These are phyloP conservation scores for Plodia interpunctella DNA, from an alignment of 1,140 invertebrate species.

Conservation along the genomic window DNA sequence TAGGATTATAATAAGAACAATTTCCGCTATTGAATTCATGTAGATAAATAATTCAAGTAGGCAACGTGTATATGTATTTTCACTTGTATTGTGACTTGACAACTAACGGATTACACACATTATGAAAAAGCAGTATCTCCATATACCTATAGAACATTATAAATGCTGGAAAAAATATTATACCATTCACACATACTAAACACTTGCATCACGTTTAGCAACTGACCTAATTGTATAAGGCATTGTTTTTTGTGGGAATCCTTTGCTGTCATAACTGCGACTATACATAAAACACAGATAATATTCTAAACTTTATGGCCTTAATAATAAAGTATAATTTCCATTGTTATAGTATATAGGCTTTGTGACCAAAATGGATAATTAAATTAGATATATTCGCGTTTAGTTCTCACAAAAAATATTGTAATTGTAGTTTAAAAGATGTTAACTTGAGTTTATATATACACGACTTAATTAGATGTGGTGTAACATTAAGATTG, in stretches of 20 bases:
- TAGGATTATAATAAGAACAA: no score
- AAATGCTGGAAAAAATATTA: background rate
- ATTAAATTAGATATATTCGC: background rate
- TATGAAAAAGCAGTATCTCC: no score
- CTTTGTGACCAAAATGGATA: background rate
- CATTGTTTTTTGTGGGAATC: conserved; percentile 11
- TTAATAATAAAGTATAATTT: background rate
- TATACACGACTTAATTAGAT: background rate
- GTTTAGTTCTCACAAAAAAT: background rate
- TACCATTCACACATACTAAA: conserved; percentile 3
- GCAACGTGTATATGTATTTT: no score
- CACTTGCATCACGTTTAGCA: background rate
- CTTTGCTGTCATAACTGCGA: background rate
- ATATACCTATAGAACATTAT: background rate
- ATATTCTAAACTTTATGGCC: background rate
- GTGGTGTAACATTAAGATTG: no score
- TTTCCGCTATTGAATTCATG: no score
- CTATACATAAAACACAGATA: background rate
- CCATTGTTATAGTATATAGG: background rate
- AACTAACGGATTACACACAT: no score
- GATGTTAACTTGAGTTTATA: background rate
- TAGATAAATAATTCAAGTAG: no score
- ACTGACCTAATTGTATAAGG: background rate
- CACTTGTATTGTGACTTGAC: no score
- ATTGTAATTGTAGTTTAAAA: background rate